Evolutionary conservation across 2,113 vertebrate species (phyloP).

Genomic region (Sigmodon hispidus): DNA sequence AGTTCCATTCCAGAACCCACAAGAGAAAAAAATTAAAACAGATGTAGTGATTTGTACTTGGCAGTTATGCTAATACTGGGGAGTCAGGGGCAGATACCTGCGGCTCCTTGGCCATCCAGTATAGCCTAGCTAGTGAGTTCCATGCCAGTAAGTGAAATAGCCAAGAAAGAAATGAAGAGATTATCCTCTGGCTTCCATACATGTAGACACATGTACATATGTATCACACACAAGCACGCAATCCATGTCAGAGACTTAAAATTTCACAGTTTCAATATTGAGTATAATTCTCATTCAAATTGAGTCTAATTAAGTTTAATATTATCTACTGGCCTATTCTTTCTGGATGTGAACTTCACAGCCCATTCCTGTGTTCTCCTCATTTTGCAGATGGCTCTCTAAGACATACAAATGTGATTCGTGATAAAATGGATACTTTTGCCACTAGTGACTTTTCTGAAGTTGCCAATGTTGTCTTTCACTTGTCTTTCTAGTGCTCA

Average conservation of each 20-base stretch:
- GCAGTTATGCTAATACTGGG: not conserved
- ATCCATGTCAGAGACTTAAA: not conserved
- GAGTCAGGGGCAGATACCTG: not conserved
- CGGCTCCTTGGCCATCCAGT: not conserved
- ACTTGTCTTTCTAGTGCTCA: not conserved
- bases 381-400: not conserved
- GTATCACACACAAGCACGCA: not conserved
- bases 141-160: not conserved
- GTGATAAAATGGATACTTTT: not conserved
- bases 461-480: not conserved
- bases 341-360: not conserved
- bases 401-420: not conserved
- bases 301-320: not conserved
- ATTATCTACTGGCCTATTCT: not conserved
- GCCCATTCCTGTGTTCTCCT: not conserved
- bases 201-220: not conserved
- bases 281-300: slow-evolving; percentile 30
- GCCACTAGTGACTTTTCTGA: not conserved
- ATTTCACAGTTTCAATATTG: not conserved
- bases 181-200: not conserved
- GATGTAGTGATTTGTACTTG: not conserved
- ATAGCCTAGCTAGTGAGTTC: not conserved
- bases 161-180: not conserved
- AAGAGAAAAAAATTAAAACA: not conserved
- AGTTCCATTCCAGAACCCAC: not conserved